Conservation (phyloP, 2,888 invertebrate genomes). For the Apamea monoglypha region DNA sequence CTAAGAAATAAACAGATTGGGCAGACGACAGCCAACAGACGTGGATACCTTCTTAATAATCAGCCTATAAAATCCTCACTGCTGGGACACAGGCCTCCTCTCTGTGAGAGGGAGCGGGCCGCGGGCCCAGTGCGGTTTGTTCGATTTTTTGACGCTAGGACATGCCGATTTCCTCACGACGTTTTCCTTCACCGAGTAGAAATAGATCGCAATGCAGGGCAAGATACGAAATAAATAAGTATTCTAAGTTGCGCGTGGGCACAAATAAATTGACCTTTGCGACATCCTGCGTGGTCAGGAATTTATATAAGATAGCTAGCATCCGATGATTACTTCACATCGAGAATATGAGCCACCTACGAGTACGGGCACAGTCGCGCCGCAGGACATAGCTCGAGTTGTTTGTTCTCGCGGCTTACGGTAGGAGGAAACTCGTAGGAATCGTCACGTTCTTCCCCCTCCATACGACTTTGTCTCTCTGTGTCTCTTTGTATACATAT, state of each 20-base stretch:
- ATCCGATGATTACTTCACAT: constrained; percentile 27
- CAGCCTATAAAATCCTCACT: not conserved
- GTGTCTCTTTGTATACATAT: no score
- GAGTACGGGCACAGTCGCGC: not conserved
- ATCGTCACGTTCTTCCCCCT: no score
- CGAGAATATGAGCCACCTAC: constrained; percentile 4
- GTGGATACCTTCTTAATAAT: not conserved
- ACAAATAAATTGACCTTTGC: constrained; percentile 21
- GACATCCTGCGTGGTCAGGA: constrained; percentile 25
- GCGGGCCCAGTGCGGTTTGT: not conserved
- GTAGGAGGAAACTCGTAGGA: no score
- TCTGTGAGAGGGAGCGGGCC: not conserved
- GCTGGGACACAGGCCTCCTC: not conserved
- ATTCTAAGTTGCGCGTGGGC: constrained; percentile 16
- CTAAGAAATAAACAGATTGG: not conserved
- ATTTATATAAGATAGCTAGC: constrained; percentile 37
- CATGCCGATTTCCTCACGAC: not conserved
- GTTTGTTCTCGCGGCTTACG: no score
- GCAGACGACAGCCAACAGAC: not conserved
- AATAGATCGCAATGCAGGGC: not conserved
- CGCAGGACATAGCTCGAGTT: not conserved
- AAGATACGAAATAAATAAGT: constrained; percentile 21
- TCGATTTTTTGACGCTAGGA: not conserved
- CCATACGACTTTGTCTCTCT: no score
- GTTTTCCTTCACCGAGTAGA: not conserved